Base-by-base conservation (phyloP, 2,113 vertebrate species). In the Dolichallabes microphthalmus region DNA sequence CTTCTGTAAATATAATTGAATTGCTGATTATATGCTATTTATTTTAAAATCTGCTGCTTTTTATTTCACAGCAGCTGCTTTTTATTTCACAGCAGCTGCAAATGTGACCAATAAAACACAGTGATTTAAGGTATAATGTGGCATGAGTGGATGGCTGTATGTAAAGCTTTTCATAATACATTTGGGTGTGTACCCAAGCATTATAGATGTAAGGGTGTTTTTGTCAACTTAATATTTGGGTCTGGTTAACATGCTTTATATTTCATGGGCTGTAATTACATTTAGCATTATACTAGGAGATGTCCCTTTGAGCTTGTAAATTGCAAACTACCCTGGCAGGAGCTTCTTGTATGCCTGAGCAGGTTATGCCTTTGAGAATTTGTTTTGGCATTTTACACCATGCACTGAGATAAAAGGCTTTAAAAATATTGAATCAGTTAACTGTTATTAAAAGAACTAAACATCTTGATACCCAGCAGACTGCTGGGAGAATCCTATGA, bases 271-370 rank as follows among this genome's bases (percentile, higher is more conserved):
- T 39, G 35, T 32, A 32, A 22, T 61, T 80, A 15, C 5, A 35
- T 3, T 71, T 39, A 2, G 12, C 25, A 75, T 0, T 39, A 60
- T 17, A 60, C 12, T 58, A 60, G 50, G 30, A 82, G 27, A 35
- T 53, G 30, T 17, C 20, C 53, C 39, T 10, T 58, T 73, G 53
- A 73, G 30, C 81, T 73, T 58, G 25, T 50, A 76, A 84, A 76
- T n/a, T 76, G 82, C 69, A 83, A 20, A 75, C 45, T 75, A 20
- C 57, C 74, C 17, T 55, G 27, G 32, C 53, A 82, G 82, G 82
- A 74, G 82, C 55, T 22, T 32, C 35, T 45, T 76, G n/a, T 76
- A 19, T 61, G 39, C 52, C 17, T 50, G 6, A 52, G 45, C 45
- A 76, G 82, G 58, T 64, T 45, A 64, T 64, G 58, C 35, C 82